Conservation (phyloP, 2,113 vertebrate genomes). For the Coptodon bakossiorum region DNA sequence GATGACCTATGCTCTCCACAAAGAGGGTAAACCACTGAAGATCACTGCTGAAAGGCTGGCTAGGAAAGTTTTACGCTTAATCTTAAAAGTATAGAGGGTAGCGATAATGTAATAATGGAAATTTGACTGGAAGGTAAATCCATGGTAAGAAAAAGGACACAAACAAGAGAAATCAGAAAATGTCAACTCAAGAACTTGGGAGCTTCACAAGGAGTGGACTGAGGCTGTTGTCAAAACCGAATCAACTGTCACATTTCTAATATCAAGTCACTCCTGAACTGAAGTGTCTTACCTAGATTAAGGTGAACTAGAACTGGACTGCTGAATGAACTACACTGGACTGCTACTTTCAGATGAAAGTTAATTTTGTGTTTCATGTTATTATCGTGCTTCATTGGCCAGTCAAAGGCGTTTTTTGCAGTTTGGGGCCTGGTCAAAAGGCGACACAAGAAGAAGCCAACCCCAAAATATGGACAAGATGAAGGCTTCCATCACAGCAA, state of each 20-base stretch:
- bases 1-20: background rate
- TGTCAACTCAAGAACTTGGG: background rate
- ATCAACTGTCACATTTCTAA: background rate
- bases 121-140: background rate
- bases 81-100: background rate
- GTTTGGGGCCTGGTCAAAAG: background rate
- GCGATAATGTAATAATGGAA: fast-evolving
- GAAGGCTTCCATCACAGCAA: background rate
- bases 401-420: too few species aligned
- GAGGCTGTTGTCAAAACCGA: background rate
- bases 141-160: background rate
- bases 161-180: background rate
- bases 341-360: background rate
- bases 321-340: background rate
- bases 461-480: background rate
- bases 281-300: background rate
- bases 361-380: background rate
- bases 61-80: background rate
- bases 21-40: background rate
- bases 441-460: background rate
- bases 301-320: background rate
- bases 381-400: background rate
- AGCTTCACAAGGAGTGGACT: background rate
- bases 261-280: background rate
- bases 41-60: background rate